Percentiles rank a stretch among this genome's conserved stretches.
Conservation (phyloP, 2,113 vertebrate genomes). For the Anser cygnoides region DNA sequence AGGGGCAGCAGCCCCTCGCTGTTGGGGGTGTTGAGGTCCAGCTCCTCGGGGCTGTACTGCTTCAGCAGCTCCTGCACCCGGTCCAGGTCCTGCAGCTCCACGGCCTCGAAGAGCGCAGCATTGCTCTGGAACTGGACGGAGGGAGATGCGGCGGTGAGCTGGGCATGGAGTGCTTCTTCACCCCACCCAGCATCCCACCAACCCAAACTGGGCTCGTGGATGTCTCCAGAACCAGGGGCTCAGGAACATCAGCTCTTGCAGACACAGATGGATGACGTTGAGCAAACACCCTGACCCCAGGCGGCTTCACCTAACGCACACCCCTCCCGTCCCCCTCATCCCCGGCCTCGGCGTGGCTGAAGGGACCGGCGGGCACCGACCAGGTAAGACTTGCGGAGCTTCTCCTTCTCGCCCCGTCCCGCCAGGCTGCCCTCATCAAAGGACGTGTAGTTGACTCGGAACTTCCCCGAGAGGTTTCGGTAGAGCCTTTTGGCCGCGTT, state of each 20-base stretch:
- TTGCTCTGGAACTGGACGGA: conserved; percentile 85
- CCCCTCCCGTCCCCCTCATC: not conserved
- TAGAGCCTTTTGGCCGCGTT: conserved; percentile 90
- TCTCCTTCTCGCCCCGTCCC: conserved; percentile 84
- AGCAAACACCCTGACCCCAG: not conserved
- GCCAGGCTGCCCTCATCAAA: conserved; percentile 83
- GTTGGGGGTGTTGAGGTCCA: conserved; percentile 93
- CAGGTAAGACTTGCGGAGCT: conserved; percentile 84
- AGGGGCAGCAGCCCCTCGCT: conserved; percentile 90
- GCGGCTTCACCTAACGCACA: accelerated
- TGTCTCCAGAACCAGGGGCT: not conserved
- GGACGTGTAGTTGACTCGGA: conserved; percentile 83
- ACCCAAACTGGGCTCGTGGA: not conserved
- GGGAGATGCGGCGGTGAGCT: accelerated
- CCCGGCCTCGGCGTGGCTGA: accelerated
- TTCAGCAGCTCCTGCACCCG: conserved; percentile 86
- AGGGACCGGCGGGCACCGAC: conserved; percentile 68
- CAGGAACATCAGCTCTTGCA: not conserved
- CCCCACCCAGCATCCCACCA: not conserved
- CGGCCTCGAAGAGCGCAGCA: conserved; percentile 87
- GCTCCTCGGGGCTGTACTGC: conserved; percentile 88
- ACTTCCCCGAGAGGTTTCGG: conserved; percentile 93
- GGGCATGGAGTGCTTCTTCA: accelerated
- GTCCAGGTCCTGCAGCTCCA: conserved; percentile 91
- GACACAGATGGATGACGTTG: not conserved